These are phyloP conservation scores for Syrphus vitripennis DNA, from an alignment of 2,888 invertebrate genomes.

Conservation along the genomic window DNA sequence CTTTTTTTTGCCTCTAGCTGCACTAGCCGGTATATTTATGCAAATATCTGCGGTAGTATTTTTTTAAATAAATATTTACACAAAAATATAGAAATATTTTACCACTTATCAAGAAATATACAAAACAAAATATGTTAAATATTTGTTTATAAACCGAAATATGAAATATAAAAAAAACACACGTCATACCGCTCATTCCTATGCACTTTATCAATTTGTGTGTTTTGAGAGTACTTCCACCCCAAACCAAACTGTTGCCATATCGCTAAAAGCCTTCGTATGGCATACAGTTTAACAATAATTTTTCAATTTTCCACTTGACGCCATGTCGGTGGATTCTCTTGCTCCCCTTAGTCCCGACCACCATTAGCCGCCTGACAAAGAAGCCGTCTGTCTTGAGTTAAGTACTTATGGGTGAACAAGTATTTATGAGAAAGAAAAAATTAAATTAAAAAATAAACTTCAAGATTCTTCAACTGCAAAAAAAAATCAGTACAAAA, in stretches of 20 bases:
- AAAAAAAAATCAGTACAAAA: background rate
- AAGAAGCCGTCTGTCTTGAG: constrained; percentile 24
- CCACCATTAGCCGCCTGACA: constrained; percentile 2
- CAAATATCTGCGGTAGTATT: too few relatives aligned
- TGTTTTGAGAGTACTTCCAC: background rate
- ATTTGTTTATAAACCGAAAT: background rate
- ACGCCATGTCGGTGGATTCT: constrained; percentile 22
- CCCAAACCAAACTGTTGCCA: background rate
- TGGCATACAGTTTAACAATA: constrained; percentile 32
- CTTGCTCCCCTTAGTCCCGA: background rate
- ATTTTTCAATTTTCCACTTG: constrained; percentile 47
- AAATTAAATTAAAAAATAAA: background rate
- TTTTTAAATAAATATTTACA: background rate
- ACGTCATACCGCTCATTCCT: background rate
- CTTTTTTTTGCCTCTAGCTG: too few relatives aligned
- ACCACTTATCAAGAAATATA: background rate
- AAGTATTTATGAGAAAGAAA: background rate
- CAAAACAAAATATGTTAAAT: background rate
- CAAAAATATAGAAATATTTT: background rate
- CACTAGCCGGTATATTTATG: too few relatives aligned
- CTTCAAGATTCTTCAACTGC: background rate
- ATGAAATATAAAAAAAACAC: background rate
- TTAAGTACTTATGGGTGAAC: background rate
- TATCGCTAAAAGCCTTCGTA: background rate
- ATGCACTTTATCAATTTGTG: background rate